These are phyloP conservation scores for Ptilorrhoa leucosticta DNA, from an alignment of 2,113 vertebrate species.

Conservation along the genomic window DNA sequence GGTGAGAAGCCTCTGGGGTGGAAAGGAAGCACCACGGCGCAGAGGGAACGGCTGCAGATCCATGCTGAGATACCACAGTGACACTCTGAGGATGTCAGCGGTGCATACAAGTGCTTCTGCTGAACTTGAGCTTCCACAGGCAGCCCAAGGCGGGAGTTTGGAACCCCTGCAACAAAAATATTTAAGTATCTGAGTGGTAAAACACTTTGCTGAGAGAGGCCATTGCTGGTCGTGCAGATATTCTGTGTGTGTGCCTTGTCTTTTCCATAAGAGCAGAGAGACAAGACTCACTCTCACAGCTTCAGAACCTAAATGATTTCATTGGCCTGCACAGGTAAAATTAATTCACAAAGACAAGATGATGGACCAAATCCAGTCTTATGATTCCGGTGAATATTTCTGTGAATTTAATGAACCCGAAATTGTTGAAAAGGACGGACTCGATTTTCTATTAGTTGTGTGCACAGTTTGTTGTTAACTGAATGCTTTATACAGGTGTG, in stretches of 20 bases:
- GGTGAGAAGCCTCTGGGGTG: slow-evolving; percentile 53
- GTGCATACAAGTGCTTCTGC: neutral
- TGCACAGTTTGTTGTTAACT: neutral
- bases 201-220: accelerated
- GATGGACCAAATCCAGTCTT: neutral
- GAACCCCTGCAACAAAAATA: neutral
- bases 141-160: neutral
- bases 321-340: accelerated
- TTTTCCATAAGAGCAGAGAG: neutral
- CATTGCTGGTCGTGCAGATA: neutral
- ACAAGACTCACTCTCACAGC: neutral
- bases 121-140: neutral
- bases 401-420: neutral
- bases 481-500: neutral
- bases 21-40: neutral
- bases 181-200: too few relatives aligned
- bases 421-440: accelerated
- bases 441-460: neutral
- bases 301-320: neutral
- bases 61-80: neutral
- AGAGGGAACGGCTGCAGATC: neutral
- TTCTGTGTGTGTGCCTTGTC: neutral
- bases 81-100: neutral
- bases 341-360: neutral
- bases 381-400: neutral